Base-by-base conservation (phyloP, 2,888 invertebrate species). In the Mesoligia furuncula region DNA sequence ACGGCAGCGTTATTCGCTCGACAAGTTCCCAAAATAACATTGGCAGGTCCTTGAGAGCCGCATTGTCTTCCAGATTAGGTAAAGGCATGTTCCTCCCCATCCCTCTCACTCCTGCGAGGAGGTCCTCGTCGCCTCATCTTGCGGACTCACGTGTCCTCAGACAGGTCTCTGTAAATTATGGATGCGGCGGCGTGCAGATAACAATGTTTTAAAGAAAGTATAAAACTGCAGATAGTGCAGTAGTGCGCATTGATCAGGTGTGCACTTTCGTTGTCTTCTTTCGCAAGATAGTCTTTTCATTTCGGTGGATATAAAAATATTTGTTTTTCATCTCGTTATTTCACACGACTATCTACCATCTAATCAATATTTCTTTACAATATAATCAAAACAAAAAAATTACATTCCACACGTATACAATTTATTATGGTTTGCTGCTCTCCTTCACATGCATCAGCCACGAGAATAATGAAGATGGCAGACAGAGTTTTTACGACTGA, bases 31-130 rank as follows among this genome's bases (percentile, higher is more conserved):
- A 81, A 90, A 91, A 93, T 93, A 94, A 93, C 94, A 92, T 93
- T 93, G 92, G 90, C 92, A 91, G 90, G 91, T 91, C 93, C 92
- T 91, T 92, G 93, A 90, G 89, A 87, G 89, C 87, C 88, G 91
- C 95, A 96, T 96, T 96, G 96, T 96, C 90, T 95, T 95, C 96
- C 96, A 94, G 94, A 94, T 96, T 95, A 95, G 96, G 96, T 93
- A 94, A 93, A 94, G 94, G 94, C 95, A 95, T 95, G 93, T 90
- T 81, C 87, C 84, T 85, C 83, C 85, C 85, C 85, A 80, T 87
- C 87, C 81, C 85, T 82, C 79, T 84, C 85, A 57, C 87, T 82
- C 79, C 73, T 79, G 77, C 76, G 75, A 79, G 75, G 82, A 84
- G 81, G 80, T 80, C 51, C 82, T 87, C 75, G 77, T 76, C 86